Percentiles rank a stretch among this genome's conserved stretches.
Conservation (phyloP, 2,797 vertebrate genomes). For the Cygnus olor region DNA sequence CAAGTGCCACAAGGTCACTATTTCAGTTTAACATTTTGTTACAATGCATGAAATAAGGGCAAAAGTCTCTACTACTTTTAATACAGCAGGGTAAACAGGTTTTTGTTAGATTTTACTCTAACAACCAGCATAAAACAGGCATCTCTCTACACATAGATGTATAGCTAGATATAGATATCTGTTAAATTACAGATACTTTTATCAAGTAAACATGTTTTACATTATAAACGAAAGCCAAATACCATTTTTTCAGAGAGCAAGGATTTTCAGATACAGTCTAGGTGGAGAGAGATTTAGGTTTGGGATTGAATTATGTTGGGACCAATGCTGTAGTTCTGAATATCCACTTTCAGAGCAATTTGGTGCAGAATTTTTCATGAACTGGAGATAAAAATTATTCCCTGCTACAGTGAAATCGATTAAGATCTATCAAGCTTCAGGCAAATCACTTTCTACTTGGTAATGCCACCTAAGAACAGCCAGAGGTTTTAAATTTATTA, state of each 20-base stretch:
- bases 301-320: background rate
- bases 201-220: background rate
- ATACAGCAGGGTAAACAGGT: no score
- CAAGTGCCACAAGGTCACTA: background rate
- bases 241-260: background rate
- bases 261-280: background rate
- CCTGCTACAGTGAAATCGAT: conserved; percentile 7
- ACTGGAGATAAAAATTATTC: conserved; percentile 20
- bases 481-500: conserved; percentile 54
- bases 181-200: background rate
- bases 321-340: background rate
- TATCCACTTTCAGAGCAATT: background rate
- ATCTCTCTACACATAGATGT: background rate
- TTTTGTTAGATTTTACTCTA: background rate
- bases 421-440: conserved; percentile 34
- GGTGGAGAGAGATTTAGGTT: background rate
- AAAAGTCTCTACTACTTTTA: background rate
- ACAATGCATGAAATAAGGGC: background rate
- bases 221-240: background rate
- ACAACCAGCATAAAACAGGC: background rate
- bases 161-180: background rate
- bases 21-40: background rate
- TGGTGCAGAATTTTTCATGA: background rate
- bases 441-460: conserved; percentile 39
- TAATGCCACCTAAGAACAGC: background rate